A percentile compares a stretch with the other conserved stretches of the same genome.
These are phyloP conservation scores for Hystrix brachyura DNA, from an alignment of 2,113 vertebrate genomes.

Conservation along the genomic window DNA sequence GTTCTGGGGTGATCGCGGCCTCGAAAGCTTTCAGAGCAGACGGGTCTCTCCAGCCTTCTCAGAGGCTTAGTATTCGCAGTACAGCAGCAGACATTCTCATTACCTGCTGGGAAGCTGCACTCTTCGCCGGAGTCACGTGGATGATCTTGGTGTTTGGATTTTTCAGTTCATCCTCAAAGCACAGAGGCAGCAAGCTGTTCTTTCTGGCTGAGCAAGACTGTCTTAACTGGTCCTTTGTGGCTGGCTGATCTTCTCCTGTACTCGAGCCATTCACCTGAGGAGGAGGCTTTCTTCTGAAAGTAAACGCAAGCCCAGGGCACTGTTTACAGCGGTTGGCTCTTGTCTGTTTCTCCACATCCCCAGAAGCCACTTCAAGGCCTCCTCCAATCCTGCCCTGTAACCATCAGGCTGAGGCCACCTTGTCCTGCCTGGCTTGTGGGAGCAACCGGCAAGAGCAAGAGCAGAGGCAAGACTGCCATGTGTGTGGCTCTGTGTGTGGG, in stretches of 20 bases:
- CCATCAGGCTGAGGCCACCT: not conserved
- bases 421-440: not conserved
- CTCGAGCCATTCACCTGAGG: not conserved
- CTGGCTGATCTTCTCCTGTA: slow-evolving; percentile 8
- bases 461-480: not conserved
- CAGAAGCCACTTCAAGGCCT: not conserved
- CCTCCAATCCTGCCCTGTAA: not conserved
- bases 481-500: not conserved
- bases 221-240: not conserved
- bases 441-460: not conserved
- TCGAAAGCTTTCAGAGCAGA: not conserved
- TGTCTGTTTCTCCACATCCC: not conserved
- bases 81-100: not conserved
- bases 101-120: slow-evolving; percentile 29
- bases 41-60: not conserved
- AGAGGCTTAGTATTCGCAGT: not conserved
- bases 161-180: slow-evolving; percentile 83
- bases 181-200: slow-evolving; percentile 74
- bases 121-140: not conserved
- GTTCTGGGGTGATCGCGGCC: not conserved
- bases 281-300: slow-evolving; percentile 69
- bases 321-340: not conserved
- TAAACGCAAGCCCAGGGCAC: slow-evolving; percentile 42
- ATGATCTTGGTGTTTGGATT: slow-evolving; percentile 82
- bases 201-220: not conserved